Conservation (phyloP, 2,888 invertebrate species). For the Ferrisia virgata region DNA sequence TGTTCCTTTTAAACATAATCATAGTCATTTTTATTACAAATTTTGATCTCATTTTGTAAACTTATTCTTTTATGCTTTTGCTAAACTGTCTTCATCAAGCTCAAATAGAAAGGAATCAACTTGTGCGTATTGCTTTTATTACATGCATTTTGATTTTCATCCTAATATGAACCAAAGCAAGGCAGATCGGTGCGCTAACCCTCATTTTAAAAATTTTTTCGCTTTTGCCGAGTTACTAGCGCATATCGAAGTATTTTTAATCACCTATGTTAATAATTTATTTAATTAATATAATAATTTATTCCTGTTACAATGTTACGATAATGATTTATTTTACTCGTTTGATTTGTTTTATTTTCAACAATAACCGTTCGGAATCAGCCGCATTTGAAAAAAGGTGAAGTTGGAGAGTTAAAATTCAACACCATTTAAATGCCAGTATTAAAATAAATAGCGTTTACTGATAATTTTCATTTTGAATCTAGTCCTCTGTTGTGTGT, state of each 20-base stretch:
- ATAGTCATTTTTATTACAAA: background rate
- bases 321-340: background rate
- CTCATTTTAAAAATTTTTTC: too few species aligned
- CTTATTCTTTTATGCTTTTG: background rate
- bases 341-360: too few species aligned
- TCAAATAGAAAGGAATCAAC: background rate
- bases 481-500: too few species aligned
- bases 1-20: background rate
- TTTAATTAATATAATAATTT: background rate
- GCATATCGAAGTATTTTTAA: background rate
- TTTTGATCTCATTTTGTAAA: constrained; percentile 4
- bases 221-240: background rate
- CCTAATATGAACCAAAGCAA: too few species aligned
- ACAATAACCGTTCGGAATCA: too few species aligned
- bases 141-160: background rate
- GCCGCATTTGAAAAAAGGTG: too few species aligned
- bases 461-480: too few species aligned
- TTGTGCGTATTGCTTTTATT: background rate
- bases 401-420: too few species aligned
- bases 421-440: too few species aligned
- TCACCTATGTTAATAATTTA: background rate
- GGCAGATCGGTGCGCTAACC: too few species aligned
- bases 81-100: background rate
- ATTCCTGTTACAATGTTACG: background rate
- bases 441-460: too few species aligned